phyloP scores from a whole-genome alignment of 2,113 vertebrate genomes.

The Carassius carassius region DNA sequence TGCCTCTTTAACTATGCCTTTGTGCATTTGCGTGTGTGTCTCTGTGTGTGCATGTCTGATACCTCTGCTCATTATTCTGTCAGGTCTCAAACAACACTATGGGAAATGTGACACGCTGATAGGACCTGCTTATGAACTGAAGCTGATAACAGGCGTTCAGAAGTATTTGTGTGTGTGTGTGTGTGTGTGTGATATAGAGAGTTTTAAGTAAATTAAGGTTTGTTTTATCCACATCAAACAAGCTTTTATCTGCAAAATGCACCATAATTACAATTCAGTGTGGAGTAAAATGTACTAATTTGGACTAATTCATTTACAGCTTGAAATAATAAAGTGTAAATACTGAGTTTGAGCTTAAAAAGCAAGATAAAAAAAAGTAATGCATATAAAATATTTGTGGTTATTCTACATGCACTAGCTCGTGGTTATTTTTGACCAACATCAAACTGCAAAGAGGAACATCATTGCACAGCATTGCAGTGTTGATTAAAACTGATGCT shows the following conservation, averaged over 20 bases:
- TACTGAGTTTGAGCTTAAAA: background rate
- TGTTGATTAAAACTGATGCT: background rate
- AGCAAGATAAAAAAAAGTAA: background rate
- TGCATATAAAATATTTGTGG: background rate
- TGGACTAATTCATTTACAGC: background rate
- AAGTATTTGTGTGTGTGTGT: background rate
- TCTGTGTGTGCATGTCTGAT: background rate
- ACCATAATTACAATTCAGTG: background rate
- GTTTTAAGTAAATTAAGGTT: background rate
- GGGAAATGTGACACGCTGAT: constrained; percentile 8
- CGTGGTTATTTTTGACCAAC: background rate
- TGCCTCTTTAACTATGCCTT: background rate
- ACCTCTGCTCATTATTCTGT: constrained; percentile 6
- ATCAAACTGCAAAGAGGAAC: background rate
- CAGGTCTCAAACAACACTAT: constrained; percentile 13
- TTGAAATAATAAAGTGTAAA: background rate
- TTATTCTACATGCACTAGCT: background rate
- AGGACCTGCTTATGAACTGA: background rate
- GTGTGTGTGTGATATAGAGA: background rate
- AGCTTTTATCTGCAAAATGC: background rate
- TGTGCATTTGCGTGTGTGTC: background rate
- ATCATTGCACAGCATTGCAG: background rate
- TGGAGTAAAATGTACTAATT: background rate
- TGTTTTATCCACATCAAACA: constrained; percentile 15
- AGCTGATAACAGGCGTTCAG: background rate